Base-by-base conservation (phyloP, 2,888 invertebrate genomes). In the Lasiommata megera region DNA sequence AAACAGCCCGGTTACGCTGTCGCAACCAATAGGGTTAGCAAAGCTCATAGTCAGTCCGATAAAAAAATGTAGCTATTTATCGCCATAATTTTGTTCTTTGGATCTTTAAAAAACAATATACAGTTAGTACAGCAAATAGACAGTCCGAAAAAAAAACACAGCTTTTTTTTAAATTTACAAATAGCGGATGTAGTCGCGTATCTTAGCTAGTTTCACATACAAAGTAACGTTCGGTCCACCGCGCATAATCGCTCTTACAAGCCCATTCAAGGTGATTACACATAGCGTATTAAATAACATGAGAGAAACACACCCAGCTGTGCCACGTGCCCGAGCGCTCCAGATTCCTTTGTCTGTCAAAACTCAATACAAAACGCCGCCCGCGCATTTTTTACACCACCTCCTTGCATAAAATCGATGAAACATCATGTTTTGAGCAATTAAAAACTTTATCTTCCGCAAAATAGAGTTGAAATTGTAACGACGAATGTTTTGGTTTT, bases 241-340 rank as follows among this genome's bases (percentile, higher is more conserved):
- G 14, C 9, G 12, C 23, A 23, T 40, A 40, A 16, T 53, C 17
- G 40, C 47, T 47, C 40, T 47, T 53, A 54, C 28, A 18, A 23
- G 12, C 31, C 9, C 2, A 34, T 56, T 29, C 23, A 56, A 12
- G 9, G 23, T 41, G 14, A 56, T 48, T 43, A 31, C 28, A 58
- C 34, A 43, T 43, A 48, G 29, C 18, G 31, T 31, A 48, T 48
- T 16, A 12, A 46, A 31, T 16, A 44, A 37, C 46, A 41, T 18
- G 51, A 56, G 53, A 54, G 11, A 3, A 59, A 44, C 51, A 29
- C 40, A 57, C 31, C 62, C 62, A 62, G 62, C 62, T 62, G 62
- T 48, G 54, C 53, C 62, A 64, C 62, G 63, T 58, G 63, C 53
- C 54, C 36, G 23, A 50, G 50, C 53, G 59, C 59, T 64, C 57